phyloP scores from a whole-genome alignment of 2,888 invertebrate species.

The Stegophylla sp. region DNA sequence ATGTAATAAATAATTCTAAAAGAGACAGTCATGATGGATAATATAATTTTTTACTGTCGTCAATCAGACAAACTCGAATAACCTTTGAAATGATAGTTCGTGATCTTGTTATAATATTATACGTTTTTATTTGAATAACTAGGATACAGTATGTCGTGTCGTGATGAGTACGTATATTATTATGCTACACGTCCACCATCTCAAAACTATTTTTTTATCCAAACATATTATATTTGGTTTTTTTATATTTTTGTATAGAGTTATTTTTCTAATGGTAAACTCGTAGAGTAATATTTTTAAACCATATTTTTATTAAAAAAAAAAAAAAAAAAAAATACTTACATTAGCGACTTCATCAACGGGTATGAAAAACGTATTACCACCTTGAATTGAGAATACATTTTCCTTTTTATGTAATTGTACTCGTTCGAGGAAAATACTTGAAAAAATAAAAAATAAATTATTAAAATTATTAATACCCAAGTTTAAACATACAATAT shows the following conservation, averaged over 20 bases:
- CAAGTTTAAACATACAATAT: neutral
- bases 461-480: too few species aligned
- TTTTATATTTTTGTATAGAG: neutral
- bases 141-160: neutral
- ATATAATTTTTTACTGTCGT: slow-evolving; percentile 19
- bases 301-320: slow-evolving; percentile 1
- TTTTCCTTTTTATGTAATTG: slow-evolving; percentile 75
- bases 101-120: slow-evolving; percentile 14
- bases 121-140: neutral
- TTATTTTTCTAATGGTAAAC: neutral
- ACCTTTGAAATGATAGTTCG: slow-evolving; percentile 35
- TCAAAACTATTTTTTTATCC: neutral
- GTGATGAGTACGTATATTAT: neutral
- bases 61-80: neutral
- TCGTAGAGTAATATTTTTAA: neutral
- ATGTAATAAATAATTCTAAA: slow-evolving; percentile 3
- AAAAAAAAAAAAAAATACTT: slow-evolving; percentile 62
- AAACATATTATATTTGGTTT: neutral
- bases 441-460: slow-evolving; percentile 64
- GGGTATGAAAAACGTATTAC: slow-evolving; percentile 88
- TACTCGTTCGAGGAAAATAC: slow-evolving; percentile 79
- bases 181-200: neutral
- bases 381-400: slow-evolving; percentile 78
- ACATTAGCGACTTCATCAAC: slow-evolving; percentile 90
- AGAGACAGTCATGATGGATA: slow-evolving; percentile 23